Percentiles rank a stretch among this genome's conserved stretches.
Conservation (phyloP, 2,888 invertebrate species). For the Agonopterix heracliana region DNA sequence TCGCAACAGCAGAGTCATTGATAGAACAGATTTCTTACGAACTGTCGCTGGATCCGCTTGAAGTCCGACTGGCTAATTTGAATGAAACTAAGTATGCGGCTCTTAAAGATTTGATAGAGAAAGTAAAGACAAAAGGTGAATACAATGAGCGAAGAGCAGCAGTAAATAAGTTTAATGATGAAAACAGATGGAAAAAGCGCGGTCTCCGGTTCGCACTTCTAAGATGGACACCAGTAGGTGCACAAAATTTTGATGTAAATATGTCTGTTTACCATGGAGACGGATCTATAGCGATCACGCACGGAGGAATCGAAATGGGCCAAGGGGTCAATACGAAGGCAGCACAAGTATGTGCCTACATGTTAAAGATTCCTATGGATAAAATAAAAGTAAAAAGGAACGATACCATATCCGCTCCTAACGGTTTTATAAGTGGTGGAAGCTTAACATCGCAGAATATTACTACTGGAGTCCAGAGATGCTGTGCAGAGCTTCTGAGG, state of each 20-base stretch:
- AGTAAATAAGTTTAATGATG: constrained; percentile 66
- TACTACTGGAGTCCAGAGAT: constrained; percentile 29
- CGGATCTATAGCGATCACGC: constrained; percentile 79
- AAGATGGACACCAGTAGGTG: constrained; percentile 73
- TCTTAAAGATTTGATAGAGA: constrained; percentile 51
- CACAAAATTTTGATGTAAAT: constrained; percentile 55
- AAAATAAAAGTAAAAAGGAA: constrained; percentile 76
- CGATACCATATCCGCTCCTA: constrained; percentile 71
- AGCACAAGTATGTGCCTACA: constrained; percentile 82
- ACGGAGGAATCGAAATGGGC: constrained; percentile 82
- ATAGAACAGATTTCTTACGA: constrained; percentile 77
- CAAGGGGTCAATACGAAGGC: constrained; percentile 88
- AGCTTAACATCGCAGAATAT: constrained; percentile 70
- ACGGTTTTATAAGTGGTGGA: constrained; percentile 75
- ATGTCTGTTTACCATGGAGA: constrained; percentile 80
- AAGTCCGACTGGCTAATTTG: constrained; percentile 47
- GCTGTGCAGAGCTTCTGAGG: constrained; percentile 32
- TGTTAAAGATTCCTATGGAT: constrained; percentile 78
- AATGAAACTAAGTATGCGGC: constrained; percentile 49
- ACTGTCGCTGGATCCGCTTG: constrained; percentile 66
- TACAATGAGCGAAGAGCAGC: constrained; percentile 51
- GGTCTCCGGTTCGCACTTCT: constrained; percentile 56
- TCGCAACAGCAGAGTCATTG: constrained; percentile 56
- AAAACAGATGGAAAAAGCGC: constrained; percentile 84
- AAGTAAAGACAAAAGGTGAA: constrained; percentile 51